Conservation (phyloP, 1,140 invertebrate genomes). For the Calycopis cecrops region DNA sequence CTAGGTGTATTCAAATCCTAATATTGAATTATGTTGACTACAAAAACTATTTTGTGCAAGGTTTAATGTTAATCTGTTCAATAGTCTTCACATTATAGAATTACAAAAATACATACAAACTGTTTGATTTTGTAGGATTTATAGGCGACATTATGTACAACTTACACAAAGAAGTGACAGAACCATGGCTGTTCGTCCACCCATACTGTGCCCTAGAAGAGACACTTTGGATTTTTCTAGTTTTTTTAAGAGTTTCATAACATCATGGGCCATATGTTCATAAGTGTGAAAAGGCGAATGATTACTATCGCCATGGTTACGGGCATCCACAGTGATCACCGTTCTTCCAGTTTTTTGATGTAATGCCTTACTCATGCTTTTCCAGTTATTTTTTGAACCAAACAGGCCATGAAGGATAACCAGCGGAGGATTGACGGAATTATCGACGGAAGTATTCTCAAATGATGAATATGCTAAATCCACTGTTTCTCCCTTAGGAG, state of each 20-base stretch:
- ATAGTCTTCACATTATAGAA: no score
- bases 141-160: slow-evolving; percentile 44
- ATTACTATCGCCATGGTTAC: slow-evolving; percentile 95
- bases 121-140: no score
- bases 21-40: no score
- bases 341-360: slow-evolving; percentile 80
- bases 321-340: slow-evolving; percentile 89
- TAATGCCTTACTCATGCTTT: slow-evolving; percentile 86
- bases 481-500: slow-evolving; percentile 50
- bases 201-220: slow-evolving; percentile 95
- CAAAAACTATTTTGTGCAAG: no score
- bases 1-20: no score
- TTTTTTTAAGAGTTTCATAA: slow-evolving; percentile 80
- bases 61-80: no score
- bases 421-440: slow-evolving; percentile 76
- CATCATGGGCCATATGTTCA: slow-evolving; percentile 84
- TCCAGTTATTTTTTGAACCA: slow-evolving; percentile 91
- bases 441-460: slow-evolving; percentile 47
- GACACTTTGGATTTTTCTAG: slow-evolving; percentile 80
- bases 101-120: no score
- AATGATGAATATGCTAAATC: slow-evolving; percentile 67
- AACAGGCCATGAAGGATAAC: slow-evolving; percentile 92
- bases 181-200: slow-evolving; percentile 89
- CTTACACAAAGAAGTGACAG: slow-evolving; percentile 83
- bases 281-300: slow-evolving; percentile 86